A percentile compares a stretch with the other conserved stretches of the same genome.
These are phyloP conservation scores for Mimumesa dahlbomi DNA, from an alignment of 2,888 invertebrate genomes.

Conservation along the genomic window DNA sequence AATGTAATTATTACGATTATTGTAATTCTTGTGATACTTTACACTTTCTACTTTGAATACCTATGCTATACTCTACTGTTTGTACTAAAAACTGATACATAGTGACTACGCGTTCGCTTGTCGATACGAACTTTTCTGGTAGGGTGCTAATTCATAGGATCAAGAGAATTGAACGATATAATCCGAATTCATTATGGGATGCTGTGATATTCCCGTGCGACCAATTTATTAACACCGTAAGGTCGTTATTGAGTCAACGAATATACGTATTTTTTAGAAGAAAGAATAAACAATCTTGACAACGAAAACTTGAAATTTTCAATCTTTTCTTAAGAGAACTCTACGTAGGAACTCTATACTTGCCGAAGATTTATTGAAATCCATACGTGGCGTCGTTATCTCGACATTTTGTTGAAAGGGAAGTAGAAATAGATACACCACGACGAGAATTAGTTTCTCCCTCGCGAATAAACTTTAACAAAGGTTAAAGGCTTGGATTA, in stretches of 20 bases:
- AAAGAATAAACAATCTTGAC: slow-evolving; percentile 52
- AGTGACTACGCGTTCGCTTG: slow-evolving; percentile 56
- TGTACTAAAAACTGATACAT: slow-evolving; percentile 58
- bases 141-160: neutral
- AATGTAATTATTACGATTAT: slow-evolving; percentile 67
- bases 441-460: neutral
- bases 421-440: neutral
- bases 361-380: too few species aligned
- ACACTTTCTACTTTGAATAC: slow-evolving; percentile 78
- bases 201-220: slow-evolving; percentile 25
- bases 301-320: slow-evolving; percentile 63
- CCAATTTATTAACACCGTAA: slow-evolving; percentile 70
- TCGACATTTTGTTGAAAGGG: neutral
- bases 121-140: slow-evolving; percentile 36
- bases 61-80: slow-evolving; percentile 70
- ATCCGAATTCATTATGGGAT: slow-evolving; percentile 6
- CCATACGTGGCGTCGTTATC: too few species aligned
- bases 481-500: neutral
- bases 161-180: neutral
- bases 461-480: neutral
- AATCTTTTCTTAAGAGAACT: slow-evolving; percentile 8
- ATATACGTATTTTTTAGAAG: slow-evolving; percentile 55
- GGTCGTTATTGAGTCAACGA: slow-evolving; percentile 65
- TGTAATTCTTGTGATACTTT: slow-evolving; percentile 78
- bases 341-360: too few species aligned